phyloP scores from a whole-genome alignment of 2,113 vertebrate species.

The Sterna hirundo region DNA sequence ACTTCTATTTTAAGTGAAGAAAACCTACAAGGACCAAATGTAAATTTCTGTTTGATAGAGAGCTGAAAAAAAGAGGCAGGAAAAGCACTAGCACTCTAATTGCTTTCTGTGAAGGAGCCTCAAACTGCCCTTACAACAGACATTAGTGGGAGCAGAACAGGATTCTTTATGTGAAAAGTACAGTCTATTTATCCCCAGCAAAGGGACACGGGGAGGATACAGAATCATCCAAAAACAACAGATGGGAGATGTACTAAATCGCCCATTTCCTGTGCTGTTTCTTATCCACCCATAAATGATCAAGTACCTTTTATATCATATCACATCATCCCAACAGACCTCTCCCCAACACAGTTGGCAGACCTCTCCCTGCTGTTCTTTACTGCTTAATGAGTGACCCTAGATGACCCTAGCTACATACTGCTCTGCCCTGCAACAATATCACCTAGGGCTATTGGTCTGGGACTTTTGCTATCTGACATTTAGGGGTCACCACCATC shows the following conservation, averaged over 20 bases:
- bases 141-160: background rate
- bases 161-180: background rate
- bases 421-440: background rate
- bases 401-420: background rate
- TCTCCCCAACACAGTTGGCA: background rate
- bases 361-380: background rate
- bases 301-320: background rate
- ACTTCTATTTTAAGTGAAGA: background rate
- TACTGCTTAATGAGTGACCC: background rate
- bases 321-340: background rate
- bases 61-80: background rate
- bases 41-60: background rate
- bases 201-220: background rate
- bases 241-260: background rate
- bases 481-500: background rate
- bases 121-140: background rate
- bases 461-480: background rate
- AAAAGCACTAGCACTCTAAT: background rate
- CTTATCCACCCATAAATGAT: background rate
- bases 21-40: background rate
- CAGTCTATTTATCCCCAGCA: background rate
- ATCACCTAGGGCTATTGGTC: background rate
- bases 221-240: background rate
- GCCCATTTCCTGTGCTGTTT: background rate
- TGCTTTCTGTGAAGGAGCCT: background rate